These are phyloP conservation scores for Nesoenas mayeri DNA, from an alignment of 2,113 vertebrate genomes.

Conservation along the genomic window DNA sequence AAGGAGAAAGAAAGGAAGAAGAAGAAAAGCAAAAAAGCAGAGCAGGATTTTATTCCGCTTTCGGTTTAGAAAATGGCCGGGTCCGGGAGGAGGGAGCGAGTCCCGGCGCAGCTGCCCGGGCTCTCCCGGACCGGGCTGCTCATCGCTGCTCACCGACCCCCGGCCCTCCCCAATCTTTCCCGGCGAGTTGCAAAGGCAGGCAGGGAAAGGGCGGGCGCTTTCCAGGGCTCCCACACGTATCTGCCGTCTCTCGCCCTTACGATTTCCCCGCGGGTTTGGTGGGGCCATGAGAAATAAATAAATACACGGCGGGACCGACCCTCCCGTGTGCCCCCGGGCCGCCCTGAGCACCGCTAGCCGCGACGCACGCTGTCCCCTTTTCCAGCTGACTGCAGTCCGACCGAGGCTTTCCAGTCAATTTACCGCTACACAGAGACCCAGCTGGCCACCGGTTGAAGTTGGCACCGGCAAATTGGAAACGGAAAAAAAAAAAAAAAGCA, in stretches of 20 bases:
- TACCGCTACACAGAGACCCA: conserved; percentile 53
- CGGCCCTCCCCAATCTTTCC: background rate
- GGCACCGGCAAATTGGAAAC: background rate
- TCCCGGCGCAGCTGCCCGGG: background rate
- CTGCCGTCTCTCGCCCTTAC: background rate
- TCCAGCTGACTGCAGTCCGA: conserved; percentile 30
- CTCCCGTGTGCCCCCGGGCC: background rate
- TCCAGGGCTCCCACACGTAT: background rate
- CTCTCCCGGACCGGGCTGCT: background rate
- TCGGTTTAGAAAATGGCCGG: background rate
- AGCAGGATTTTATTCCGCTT: background rate
- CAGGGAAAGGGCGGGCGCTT: background rate
- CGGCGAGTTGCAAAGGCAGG: background rate
- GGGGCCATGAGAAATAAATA: background rate
- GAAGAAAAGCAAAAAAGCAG: no score
- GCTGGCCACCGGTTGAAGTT: conserved; percentile 55
- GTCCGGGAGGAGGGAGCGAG: background rate
- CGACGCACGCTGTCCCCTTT: background rate
- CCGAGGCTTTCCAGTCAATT: conserved; percentile 69
- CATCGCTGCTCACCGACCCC: background rate
- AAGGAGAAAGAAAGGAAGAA: no score
- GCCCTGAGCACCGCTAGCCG: background rate
- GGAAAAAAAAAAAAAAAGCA: background rate
- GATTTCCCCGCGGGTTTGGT: background rate
- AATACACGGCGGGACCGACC: background rate